Base-by-base conservation (phyloP, 2,888 invertebrate species). In the Melinaea menophilus region DNA sequence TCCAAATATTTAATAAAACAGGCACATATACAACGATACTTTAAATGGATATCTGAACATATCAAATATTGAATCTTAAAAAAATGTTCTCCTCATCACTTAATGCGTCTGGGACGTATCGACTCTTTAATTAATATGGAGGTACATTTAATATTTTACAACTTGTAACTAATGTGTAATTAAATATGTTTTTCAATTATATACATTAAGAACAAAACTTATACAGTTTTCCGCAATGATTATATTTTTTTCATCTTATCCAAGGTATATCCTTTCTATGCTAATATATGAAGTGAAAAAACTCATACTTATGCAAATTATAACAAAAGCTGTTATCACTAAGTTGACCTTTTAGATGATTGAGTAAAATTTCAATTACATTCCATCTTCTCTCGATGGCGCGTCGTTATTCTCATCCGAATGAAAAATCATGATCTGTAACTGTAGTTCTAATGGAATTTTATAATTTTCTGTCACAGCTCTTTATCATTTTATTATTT, bases 361-460 rank as follows among this genome's bases (percentile, higher is more conserved):
- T 80, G 80, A 80, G 79, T 80, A 82, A 81, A 83, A 80, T 79
- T 81, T 84, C 84, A 85, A 84, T 84, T 82, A 83, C 79, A 76
- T 77, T 73, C 66, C 71, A 71, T 72, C 72, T 71, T 65, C 67
- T 63, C 68, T 69, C 62, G 59, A 47, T 60, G 59, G 58, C 33
- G 31, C 58, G 58, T 72, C 71, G 66, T 79, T 74, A 79, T 76
- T 75, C 81, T 80, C 78, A 74, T 73, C 73, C 76, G 81, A 81
- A 77, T 82, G 79, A 80, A 80, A 80, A 72, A 78, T 75, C 78
- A 75, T 37, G 37, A 37, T 37, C 37, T 37, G 37, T 37, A 37
- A 81, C 82, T 80, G 80, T 79, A 81, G 79, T 79, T 75, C 75
- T 78, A 77, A 41, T 41, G 41, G 41, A 41, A 41, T 80, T 84